Evolutionary conservation across 2,113 vertebrate genomes (phyloP).

Genomic region (Cettia cetti): DNA sequence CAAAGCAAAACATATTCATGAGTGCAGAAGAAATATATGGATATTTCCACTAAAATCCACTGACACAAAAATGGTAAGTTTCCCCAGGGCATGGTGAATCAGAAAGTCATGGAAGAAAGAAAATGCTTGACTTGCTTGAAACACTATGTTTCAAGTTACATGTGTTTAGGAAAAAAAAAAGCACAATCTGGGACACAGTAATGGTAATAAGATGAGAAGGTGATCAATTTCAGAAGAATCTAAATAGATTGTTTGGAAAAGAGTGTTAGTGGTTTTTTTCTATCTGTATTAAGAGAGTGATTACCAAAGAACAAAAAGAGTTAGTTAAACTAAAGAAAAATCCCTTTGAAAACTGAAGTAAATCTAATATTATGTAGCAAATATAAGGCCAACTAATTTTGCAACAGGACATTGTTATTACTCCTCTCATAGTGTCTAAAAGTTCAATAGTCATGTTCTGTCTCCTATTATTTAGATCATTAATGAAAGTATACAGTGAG

Average conservation of each 20-base stretch:
- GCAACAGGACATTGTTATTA: neutral
- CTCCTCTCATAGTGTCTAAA: neutral
- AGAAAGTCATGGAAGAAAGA: neutral
- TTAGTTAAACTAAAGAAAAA: neutral
- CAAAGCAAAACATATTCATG: neutral
- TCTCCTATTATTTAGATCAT: conserved; percentile 2
- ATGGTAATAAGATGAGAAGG: neutral
- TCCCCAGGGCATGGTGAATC: neutral
- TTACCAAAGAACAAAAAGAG: neutral
- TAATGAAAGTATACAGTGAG: conserved; percentile 23
- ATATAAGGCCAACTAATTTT: neutral
- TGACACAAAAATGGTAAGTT: neutral
- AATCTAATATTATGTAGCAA: neutral
- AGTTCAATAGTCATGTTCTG: neutral
- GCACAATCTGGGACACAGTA: neutral
- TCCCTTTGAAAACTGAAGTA: neutral
- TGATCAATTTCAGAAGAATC: neutral
- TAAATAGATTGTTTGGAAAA: neutral
- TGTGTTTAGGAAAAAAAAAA: neutral
- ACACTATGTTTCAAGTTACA: neutral
- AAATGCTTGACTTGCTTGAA: neutral
- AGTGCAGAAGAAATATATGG: neutral
- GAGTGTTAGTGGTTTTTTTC: neutral
- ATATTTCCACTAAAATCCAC: neutral
- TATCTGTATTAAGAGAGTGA: neutral